Base-by-base conservation (phyloP, 2,113 vertebrate species). In the Gadus chalcogrammus region DNA sequence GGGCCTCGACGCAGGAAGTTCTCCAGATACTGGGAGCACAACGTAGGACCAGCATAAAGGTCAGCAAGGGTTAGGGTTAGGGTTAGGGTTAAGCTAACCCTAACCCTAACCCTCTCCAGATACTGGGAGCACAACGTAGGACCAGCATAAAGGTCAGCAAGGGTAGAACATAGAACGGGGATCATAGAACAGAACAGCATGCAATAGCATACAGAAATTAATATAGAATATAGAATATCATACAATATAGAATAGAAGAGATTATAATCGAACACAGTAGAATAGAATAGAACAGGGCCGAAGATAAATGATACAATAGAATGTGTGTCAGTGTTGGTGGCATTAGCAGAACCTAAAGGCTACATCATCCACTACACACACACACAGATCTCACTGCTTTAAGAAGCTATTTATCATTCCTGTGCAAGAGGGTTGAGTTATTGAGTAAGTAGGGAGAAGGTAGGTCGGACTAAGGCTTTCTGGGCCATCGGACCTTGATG, bases 1-100 rank as follows among this genome's bases (percentile, higher is more conserved):
- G 94, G 95, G 0, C 93, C 94, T 0, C 71, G 81, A 3, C 74
- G 55, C 66, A 98, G 90, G 87, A 99, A 99, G 64, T 87, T 93
- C 88, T 94, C 79, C 80, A 98, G 84, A 82, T 93, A 95, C 97
- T 99, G 65, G 42, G 24, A 2, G 11, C 42, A 48, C 42, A 48
- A 48, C 8, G 6, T 35, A 35, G 31, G 4, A 35, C 6, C 3
- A 35, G 31, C 4, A 35, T 35, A 6, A 1, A 35, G 31, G 31
- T 35, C 4, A 35, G 5, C 31, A 4, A 35, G 6, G 2, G 31
- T 35, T 20, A 20, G 20, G 20, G 20, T 20, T 20, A 1, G 20
- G 20, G 20, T 20, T 20, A 20, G 20, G n/a, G n/a, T n/a, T n/a
- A n/a, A 0, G 1, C 20, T 20, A 20, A 20, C 20, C 20, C 20